A percentile compares a stretch with the other conserved stretches of the same genome.
Evolutionary conservation across 2,888 invertebrate genomes (phyloP).

Genomic region (Axea sp.): DNA sequence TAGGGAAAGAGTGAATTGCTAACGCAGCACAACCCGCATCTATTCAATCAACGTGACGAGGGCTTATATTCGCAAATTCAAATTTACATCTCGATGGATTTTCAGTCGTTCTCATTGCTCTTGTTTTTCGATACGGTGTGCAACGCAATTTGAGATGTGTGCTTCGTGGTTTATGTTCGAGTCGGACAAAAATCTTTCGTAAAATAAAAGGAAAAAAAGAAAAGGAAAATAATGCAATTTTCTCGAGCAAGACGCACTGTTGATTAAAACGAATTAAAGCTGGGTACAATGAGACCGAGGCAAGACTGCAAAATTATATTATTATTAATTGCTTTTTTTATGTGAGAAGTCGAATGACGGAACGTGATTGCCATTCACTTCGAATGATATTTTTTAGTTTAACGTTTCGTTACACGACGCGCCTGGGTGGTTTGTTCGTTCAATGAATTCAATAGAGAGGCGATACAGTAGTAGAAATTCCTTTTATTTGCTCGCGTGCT

Average conservation of each 20-base stretch:
- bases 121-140: conserved; percentile 43
- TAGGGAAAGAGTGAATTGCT: conserved; percentile 64
- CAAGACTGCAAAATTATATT: too few species aligned
- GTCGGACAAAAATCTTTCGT: conserved; percentile 4
- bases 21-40: conserved; percentile 72
- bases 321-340: conserved; percentile 40
- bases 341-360: conserved; percentile 24
- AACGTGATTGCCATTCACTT: conserved; percentile 45
- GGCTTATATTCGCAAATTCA: conserved; percentile 64
- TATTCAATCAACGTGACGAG: conserved; percentile 70
- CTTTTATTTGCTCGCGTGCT: conserved; percentile 54
- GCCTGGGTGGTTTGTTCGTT: conserved; percentile 44
- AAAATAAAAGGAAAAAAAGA: too few species aligned
- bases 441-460: conserved; percentile 57
- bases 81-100: conserved; percentile 64
- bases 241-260: too few species aligned
- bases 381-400: conserved; percentile 44
- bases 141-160: conserved; percentile 35
- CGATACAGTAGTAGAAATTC: conserved; percentile 46
- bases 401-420: conserved; percentile 52
- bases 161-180: conserved; percentile 10
- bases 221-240: too few species aligned
- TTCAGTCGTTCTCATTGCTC: conserved; percentile 43
- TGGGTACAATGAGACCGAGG: too few species aligned
- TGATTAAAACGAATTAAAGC: too few species aligned